Evolutionary conservation across 2,888 invertebrate species (phyloP).

Genomic region (Listrodromus nycthemerus): DNA sequence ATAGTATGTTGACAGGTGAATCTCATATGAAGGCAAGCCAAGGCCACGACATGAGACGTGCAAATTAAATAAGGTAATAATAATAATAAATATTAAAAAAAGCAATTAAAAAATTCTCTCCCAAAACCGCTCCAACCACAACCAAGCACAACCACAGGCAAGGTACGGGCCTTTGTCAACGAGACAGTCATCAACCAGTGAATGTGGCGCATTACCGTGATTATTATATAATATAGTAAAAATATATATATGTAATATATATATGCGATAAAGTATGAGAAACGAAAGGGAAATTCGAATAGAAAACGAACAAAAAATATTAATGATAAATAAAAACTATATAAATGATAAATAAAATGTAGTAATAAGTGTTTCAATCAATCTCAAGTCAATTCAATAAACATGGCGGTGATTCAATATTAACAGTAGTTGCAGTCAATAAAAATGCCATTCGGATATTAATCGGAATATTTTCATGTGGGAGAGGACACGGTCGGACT

Average conservation of each 20-base stretch:
- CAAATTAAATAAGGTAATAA: slow-evolving; percentile 83
- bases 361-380: slow-evolving; percentile 76
- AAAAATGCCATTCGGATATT: slow-evolving; percentile 76
- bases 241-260: slow-evolving; percentile 72
- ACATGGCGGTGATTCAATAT: slow-evolving; percentile 76
- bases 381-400: slow-evolving; percentile 74
- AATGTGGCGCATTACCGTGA: slow-evolving; percentile 83
- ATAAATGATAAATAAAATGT: slow-evolving; percentile 61
- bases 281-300: slow-evolving; percentile 52
- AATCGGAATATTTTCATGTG: slow-evolving; percentile 67
- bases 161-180: slow-evolving; percentile 83
- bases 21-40: slow-evolving; percentile 84
- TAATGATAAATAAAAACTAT: slow-evolving; percentile 59
- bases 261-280: slow-evolving; percentile 64
- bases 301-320: slow-evolving; percentile 69
- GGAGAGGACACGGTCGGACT: slow-evolving; percentile 13
- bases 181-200: slow-evolving; percentile 83
- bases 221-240: slow-evolving; percentile 80
- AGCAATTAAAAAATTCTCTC: slow-evolving; percentile 84
- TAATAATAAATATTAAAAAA: slow-evolving; percentile 77
- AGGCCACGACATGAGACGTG: slow-evolving; percentile 84
- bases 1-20: slow-evolving; percentile 80
- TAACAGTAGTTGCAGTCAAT: slow-evolving; percentile 78
- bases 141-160: slow-evolving; percentile 85
- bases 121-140: slow-evolving; percentile 84